phyloP scores from a whole-genome alignment of 1,140 invertebrate genomes.

The Leptonema lineaticorne region DNA sequence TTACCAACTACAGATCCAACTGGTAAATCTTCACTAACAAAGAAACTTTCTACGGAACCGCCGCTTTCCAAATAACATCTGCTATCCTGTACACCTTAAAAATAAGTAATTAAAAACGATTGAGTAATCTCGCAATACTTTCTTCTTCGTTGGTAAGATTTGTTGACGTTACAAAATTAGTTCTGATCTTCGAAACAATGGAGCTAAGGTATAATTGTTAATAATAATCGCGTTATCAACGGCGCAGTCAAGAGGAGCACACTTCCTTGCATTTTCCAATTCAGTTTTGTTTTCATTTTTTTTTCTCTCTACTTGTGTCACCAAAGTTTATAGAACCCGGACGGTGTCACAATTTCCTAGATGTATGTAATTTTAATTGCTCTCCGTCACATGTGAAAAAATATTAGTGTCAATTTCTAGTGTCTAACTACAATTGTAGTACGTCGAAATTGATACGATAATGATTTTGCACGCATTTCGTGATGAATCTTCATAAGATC shows the following conservation, averaged over 20 bases:
- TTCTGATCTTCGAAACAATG: not conserved
- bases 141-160: not conserved
- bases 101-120: constrained; percentile 1
- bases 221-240: not conserved
- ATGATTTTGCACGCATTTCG: no score
- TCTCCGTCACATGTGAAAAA: constrained; percentile 27
- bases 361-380: constrained; percentile 22
- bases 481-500: no score
- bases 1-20: constrained; percentile 76
- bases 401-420: constrained; percentile 23
- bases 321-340: constrained; percentile 11
- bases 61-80: constrained; percentile 87
- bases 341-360: constrained; percentile 23
- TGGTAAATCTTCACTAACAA: constrained; percentile 80
- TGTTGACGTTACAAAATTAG: not conserved
- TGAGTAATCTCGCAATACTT: not conserved
- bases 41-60: constrained; percentile 86
- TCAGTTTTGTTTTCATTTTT: not conserved
- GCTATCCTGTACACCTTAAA: constrained; percentile 67
- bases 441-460: no score
- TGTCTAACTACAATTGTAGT: not conserved
- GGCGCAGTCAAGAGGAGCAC: not conserved
- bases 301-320: not conserved
- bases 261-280: constrained; percentile 9
- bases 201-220: not conserved